phyloP scores from a whole-genome alignment of 1,140 invertebrate species.

The Laupala kohalensis region DNA sequence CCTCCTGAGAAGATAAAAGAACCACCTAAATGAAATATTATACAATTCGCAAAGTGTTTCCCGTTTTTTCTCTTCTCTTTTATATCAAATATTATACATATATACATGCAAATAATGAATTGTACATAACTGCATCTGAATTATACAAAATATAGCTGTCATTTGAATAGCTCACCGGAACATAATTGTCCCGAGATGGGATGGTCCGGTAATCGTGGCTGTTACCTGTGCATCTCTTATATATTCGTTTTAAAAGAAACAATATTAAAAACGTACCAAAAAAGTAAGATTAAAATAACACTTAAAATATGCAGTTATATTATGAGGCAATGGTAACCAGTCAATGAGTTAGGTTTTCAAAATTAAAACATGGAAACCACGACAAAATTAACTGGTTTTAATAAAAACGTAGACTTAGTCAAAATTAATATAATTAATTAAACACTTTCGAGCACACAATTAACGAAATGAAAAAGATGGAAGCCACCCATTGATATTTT shows the following conservation, averaged over 20 bases:
- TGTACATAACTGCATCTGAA: background rate
- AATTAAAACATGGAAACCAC: no score
- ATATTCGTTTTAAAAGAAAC: background rate
- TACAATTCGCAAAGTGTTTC: background rate
- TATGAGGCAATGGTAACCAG: background rate
- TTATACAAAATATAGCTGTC: background rate
- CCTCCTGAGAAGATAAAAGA: no score
- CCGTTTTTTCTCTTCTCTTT: background rate
- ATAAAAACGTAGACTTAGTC: no score
- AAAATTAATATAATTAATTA: no score
- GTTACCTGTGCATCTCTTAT: background rate
- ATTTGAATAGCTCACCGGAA: background rate
- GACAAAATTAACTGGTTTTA: no score
- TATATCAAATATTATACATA: background rate
- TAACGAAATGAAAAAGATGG: no score
- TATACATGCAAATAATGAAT: background rate
- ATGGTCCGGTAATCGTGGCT: background rate
- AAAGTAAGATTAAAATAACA: background rate
- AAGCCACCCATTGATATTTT: no score
- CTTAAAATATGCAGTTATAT: background rate
- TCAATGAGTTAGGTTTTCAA: no score
- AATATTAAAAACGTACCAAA: background rate
- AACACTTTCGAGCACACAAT: no score
- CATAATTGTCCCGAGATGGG: background rate
- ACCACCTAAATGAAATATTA: no score